Evolutionary conservation across 2,888 invertebrate species (phyloP).

Genomic region (Leistus spinibarbis): DNA sequence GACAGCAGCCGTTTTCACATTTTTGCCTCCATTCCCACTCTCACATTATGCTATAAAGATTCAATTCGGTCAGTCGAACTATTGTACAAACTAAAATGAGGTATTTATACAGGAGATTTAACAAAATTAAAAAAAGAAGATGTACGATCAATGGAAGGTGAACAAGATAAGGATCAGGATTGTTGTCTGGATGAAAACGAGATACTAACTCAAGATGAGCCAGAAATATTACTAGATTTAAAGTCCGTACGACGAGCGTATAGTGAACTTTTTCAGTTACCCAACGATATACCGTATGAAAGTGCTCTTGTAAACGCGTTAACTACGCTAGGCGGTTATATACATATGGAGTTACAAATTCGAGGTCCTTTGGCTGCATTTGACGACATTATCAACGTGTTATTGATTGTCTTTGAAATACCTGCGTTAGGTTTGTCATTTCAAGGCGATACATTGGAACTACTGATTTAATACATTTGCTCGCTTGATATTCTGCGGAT

Average conservation of each 20-base stretch:
- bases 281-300: conserved; percentile 55
- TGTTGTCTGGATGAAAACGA: conserved; percentile 62
- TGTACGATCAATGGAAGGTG: conserved; percentile 73
- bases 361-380: conserved; percentile 52
- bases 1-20: no score
- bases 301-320: conserved; percentile 76
- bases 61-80: no score
- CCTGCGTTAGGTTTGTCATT: conserved; percentile 54
- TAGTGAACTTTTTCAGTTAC: conserved; percentile 54
- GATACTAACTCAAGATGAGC: conserved; percentile 42
- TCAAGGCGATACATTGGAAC: no score
- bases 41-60: no score
- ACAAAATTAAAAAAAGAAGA: conserved; percentile 72
- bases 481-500: no score
- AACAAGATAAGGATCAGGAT: conserved; percentile 88
- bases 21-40: no score
- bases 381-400: conserved; percentile 66
- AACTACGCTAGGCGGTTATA: conserved; percentile 71
- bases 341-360: conserved; percentile 70
- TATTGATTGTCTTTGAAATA: conserved; percentile 57
- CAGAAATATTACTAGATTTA: conserved; percentile 68
- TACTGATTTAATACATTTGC: no score
- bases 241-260: conserved; percentile 74
- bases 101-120: conserved; percentile 55
- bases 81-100: no score